Evolutionary conservation across 2,888 invertebrate genomes (phyloP).

Genomic region (Lithodes maja): DNA sequence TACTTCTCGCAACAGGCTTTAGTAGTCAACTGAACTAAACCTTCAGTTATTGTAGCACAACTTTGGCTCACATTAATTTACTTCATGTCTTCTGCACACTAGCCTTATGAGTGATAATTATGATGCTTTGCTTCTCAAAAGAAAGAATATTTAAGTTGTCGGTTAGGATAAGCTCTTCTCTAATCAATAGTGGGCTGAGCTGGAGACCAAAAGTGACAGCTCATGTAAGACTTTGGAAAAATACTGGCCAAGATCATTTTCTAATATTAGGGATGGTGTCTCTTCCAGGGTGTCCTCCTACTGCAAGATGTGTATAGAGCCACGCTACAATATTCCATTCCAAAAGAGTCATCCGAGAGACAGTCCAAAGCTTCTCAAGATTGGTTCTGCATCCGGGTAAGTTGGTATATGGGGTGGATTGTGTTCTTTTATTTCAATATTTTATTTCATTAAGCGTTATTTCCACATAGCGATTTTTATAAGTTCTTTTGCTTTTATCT

Average conservation of each 20-base stretch:
- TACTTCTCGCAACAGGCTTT: too few relatives aligned
- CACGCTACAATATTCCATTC: slow-evolving; percentile 85
- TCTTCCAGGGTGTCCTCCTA: slow-evolving; percentile 82
- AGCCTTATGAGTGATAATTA: background rate
- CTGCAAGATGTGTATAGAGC: slow-evolving; percentile 84
- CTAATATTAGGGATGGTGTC: slow-evolving; percentile 29
- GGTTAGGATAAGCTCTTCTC: slow-evolving; percentile 42
- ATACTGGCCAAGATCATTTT: slow-evolving; percentile 23
- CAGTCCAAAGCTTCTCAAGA: slow-evolving; percentile 72
- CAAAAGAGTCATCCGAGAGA: slow-evolving; percentile 77
- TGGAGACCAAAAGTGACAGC: slow-evolving; percentile 64
- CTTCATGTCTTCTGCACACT: background rate
- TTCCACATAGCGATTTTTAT: too few relatives aligned
- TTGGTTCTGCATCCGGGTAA: slow-evolving; percentile 74
- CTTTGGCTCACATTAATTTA: too few relatives aligned
- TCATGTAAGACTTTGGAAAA: slow-evolving; percentile 54
- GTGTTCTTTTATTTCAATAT: too few relatives aligned
- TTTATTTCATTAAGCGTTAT: too few relatives aligned
- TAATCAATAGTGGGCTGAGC: slow-evolving; percentile 52
- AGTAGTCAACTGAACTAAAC: too few relatives aligned
- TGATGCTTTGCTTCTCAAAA: background rate
- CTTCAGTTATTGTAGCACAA: too few relatives aligned
- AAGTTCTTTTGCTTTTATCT: too few relatives aligned
- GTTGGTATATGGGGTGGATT: slow-evolving; percentile 2
- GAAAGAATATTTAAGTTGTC: background rate